Percentiles rank a stretch among this genome's conserved stretches.
Conservation (phyloP, 2,797 vertebrate species). For the Pterois miles region DNA sequence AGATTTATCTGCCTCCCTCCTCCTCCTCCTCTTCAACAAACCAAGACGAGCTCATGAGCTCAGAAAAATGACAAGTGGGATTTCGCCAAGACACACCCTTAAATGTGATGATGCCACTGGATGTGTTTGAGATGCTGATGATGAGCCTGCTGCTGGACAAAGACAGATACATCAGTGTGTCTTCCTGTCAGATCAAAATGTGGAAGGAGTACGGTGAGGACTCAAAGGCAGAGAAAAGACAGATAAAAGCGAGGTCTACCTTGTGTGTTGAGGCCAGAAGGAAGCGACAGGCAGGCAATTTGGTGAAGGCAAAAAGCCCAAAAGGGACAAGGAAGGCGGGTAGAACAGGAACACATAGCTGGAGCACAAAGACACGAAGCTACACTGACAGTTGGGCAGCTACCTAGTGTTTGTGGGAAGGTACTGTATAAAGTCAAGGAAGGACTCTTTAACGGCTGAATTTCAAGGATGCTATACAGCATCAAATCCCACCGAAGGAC, state of each 20-base stretch:
- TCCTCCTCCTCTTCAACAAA: constrained; percentile 8
- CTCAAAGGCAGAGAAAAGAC: not conserved
- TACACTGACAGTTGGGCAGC: not conserved
- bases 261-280: not conserved
- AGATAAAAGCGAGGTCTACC: not conserved
- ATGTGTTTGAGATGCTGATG: constrained; percentile 43
- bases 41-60: constrained; percentile 20
- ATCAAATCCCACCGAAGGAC: no score
- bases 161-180: not conserved
- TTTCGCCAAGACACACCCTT: constrained; percentile 30
- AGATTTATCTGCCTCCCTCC: constrained; percentile 64
- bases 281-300: not conserved
- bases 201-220: not conserved
- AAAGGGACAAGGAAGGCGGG: not conserved
- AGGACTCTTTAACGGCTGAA: no score
- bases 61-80: constrained; percentile 52
- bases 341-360: not conserved
- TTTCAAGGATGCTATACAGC: no score
- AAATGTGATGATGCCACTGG: constrained; percentile 32
- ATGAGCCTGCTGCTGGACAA: constrained; percentile 19
- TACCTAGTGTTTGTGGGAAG: not conserved
- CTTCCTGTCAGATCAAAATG: not conserved
- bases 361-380: not conserved
- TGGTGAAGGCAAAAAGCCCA: not conserved
- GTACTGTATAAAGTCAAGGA: no score